Evolutionary conservation across 2,113 vertebrate genomes (phyloP).

Genomic region (Pycnonotus jocosus): DNA sequence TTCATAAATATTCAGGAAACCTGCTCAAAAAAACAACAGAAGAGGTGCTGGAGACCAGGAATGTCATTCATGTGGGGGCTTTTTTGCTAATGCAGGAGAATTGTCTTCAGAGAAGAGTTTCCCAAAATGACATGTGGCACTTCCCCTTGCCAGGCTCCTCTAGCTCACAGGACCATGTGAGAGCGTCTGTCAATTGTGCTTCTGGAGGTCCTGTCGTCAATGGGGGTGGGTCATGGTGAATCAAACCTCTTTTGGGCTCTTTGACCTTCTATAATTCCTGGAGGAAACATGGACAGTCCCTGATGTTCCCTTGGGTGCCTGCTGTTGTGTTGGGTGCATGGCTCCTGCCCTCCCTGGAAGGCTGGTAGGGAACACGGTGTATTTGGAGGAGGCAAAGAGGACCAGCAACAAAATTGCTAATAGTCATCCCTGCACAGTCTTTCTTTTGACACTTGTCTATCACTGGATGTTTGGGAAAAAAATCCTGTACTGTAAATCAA

Average conservation of each 20-base stretch:
- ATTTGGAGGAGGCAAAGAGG: not conserved
- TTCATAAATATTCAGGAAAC: not conserved
- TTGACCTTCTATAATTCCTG: not conserved
- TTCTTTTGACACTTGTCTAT: not conserved
- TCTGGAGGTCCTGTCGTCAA: not conserved
- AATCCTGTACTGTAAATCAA: not conserved
- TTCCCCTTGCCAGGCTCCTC: not conserved
- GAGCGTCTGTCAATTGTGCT: rapidly evolving
- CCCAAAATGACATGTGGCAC: rapidly evolving
- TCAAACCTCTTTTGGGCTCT: not conserved
- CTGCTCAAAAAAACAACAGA: not conserved
- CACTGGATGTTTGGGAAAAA: not conserved
- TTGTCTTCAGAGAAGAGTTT: not conserved
- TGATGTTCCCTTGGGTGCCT: not conserved
- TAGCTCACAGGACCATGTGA: rapidly evolving
- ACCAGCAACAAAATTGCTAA: not conserved
- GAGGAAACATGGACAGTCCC: not conserved
- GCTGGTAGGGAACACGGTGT: rapidly evolving
- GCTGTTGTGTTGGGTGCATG: not conserved
- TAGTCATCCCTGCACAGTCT: not conserved
- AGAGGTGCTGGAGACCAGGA: not conserved
- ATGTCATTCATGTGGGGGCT: not conserved
- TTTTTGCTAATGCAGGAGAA: not conserved
- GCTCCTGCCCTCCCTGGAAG: not conserved
- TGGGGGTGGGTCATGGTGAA: rapidly evolving